Percentiles rank a stretch among this genome's conserved stretches.
These are phyloP conservation scores for Microplitis manilae DNA, from an alignment of 2,888 invertebrate genomes.

Conservation along the genomic window DNA sequence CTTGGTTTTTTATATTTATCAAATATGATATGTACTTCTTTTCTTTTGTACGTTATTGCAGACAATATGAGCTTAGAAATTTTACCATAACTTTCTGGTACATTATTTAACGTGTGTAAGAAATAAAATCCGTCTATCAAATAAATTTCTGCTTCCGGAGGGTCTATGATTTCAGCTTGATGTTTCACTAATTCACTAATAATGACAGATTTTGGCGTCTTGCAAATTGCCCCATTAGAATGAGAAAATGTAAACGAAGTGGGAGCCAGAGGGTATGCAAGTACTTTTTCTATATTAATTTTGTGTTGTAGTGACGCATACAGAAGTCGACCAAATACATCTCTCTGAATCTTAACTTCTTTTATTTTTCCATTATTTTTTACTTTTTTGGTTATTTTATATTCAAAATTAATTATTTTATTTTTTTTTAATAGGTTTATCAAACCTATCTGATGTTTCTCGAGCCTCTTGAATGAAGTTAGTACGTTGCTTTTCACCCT, in stretches of 20 bases:
- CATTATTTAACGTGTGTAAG: conserved; percentile 51
- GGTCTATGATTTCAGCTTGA: conserved; percentile 48
- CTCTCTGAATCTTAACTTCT: conserved; percentile 54
- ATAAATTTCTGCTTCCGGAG: conserved; percentile 51
- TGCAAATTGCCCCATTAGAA: conserved; percentile 55
- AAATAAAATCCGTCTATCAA: conserved; percentile 57
- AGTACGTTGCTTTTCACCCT: conserved; percentile 49
- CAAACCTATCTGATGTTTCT: conserved; percentile 52
- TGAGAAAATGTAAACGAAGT: conserved; percentile 55
- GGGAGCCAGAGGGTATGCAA: conserved; percentile 55
- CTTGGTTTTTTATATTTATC: conserved; percentile 56
- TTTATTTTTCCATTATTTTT: conserved; percentile 53
- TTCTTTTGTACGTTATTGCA: conserved; percentile 51
- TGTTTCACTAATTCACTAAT: conserved; percentile 48
- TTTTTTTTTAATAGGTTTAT: conserved; percentile 54
- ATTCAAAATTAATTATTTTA: conserved; percentile 51
- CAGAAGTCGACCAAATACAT: conserved; percentile 52
- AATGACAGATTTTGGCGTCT: conserved; percentile 53
- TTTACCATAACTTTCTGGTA: conserved; percentile 51
- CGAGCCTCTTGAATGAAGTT: conserved; percentile 50
- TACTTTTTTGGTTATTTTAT: conserved; percentile 50
- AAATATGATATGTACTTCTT: conserved; percentile 58
- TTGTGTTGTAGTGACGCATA: conserved; percentile 51
- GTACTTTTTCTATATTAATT: conserved; percentile 54
- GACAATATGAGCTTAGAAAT: conserved; percentile 49